phyloP scores from a whole-genome alignment of 2,888 invertebrate genomes.

The Tethea ocularis region DNA sequence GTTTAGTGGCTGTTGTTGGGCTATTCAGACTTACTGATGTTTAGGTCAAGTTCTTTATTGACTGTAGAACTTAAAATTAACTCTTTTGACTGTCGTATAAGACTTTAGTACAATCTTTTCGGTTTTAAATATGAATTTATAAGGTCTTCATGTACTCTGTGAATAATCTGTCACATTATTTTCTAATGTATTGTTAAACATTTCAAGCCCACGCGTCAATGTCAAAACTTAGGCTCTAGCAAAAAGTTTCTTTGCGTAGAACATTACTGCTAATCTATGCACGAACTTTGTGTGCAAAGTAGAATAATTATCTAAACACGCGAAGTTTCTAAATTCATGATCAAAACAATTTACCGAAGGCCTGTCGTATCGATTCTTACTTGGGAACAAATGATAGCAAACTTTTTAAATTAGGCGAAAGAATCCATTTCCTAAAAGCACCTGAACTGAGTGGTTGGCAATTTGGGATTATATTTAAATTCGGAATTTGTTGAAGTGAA shows the following conservation, averaged over 20 bases:
- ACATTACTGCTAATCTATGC: not conserved
- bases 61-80: not conserved
- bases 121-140: no score
- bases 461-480: no score
- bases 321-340: not conserved
- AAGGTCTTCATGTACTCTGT: no score
- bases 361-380: not conserved
- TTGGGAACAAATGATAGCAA: not conserved
- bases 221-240: no score
- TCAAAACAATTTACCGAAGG: not conserved
- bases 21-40: not conserved
- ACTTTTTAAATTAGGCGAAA: not conserved
- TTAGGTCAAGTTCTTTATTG: not conserved
- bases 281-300: not conserved
- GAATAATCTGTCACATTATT: no score
- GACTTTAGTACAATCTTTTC: no score
- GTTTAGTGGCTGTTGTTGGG: not conserved
- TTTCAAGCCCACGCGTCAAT: no score
- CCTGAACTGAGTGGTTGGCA: no score
- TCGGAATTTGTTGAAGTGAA: no score
- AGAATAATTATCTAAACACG: slow-evolving; percentile 1
- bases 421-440: no score
- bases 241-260: not conserved
- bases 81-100: no score
- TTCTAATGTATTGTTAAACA: no score